Evolutionary conservation across 2,888 invertebrate species (phyloP), one percentile per base, ranked within the genome.

Genomic region (Melieria crassipennis): DNA sequence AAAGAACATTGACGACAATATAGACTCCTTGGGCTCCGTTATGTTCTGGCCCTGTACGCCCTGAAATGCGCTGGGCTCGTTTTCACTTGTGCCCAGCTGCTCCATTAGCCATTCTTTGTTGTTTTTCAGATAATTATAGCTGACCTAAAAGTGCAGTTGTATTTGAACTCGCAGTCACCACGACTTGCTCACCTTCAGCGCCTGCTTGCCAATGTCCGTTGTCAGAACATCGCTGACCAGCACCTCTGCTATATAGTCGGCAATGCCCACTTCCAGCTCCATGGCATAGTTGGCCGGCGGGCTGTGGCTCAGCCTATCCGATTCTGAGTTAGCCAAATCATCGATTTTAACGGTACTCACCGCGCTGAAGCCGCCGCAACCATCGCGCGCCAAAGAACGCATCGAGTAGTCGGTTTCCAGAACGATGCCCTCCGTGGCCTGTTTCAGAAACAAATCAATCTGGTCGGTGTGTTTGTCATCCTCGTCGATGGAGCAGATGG

Each of bases 1-100:
- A 80, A 93, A 93, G 81, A 94, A 95, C 94, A 94, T 94, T 7
- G 91, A 90, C 80, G 92, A 91, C 0, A 94, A 85, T 10, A 94
- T 86, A 0, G 91, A 90, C 0, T 89, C 87, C 56, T 84, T 81
- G 11, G 79, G 78, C 74, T 85, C 84, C 61, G 79, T 79, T 4
- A 86, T 83, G 65, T 83, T 85, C 77, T 87, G 87, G 0, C 87
- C 87, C 56, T 86, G 83, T 77, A 80, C 88, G 73, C 75, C 86
- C 65, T 84, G 84, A 71, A 81, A 80, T 5, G 83, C 82, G 75
- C 78, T 85, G 4, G 80, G 78, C 48, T 85, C 80, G 78, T 81
- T 76, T 72, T 87, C 81, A 77, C 85, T 86, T 1, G 87, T 85
- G 30, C 85, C 89, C 61, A 94, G 81, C 72, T 91, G 89, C 75